These are phyloP conservation scores for Leucosticte australis DNA, from an alignment of 2,113 vertebrate genomes.

Conservation along the genomic window DNA sequence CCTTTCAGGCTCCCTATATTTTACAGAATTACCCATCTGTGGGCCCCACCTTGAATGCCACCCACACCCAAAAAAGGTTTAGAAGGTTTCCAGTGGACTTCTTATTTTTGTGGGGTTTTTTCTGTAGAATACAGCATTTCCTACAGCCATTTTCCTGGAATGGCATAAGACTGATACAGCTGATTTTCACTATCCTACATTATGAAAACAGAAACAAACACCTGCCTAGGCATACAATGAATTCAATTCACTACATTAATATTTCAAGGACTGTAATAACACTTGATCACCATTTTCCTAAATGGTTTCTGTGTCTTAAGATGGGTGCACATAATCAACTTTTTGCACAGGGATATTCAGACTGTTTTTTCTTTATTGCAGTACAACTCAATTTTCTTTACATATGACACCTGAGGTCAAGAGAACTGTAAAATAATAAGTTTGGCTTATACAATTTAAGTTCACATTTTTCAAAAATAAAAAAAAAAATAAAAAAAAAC, in stretches of 20 bases:
- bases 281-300: background rate
- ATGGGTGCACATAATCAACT: background rate
- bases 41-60: background rate
- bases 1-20: background rate
- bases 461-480: background rate
- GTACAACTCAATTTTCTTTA: background rate
- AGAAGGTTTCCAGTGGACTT: background rate
- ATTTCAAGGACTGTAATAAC: background rate
- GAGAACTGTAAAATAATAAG: background rate
- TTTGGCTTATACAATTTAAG: background rate
- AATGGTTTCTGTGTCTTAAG: background rate
- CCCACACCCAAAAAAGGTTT: background rate
- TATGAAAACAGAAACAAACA: background rate
- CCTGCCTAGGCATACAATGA: background rate
- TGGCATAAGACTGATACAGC: background rate
- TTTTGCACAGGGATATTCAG: background rate
- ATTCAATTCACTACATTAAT: background rate
- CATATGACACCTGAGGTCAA: background rate
- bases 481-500: background rate
- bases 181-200: background rate
- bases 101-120: background rate
- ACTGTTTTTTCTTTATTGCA: background rate
- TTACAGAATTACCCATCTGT: background rate
- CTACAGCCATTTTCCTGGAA: background rate
- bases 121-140: background rate